Evolutionary conservation across 2,113 vertebrate species (phyloP).

Genomic region (Perccottus glenii): DNA sequence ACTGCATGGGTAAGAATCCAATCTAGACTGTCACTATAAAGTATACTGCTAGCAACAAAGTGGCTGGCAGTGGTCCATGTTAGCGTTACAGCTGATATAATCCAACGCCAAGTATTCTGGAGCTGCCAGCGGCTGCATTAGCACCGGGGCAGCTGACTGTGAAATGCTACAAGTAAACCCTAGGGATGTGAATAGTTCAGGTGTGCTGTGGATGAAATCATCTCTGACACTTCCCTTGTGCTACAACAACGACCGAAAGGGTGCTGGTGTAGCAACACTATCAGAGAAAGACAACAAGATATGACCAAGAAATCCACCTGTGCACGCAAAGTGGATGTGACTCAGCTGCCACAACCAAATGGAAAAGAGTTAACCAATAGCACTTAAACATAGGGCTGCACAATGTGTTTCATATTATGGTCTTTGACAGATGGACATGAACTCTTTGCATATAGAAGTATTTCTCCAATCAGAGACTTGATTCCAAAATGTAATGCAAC

Average conservation of each 20-base stretch:
- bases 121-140: conserved; percentile 66
- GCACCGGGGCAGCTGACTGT: conserved; percentile 47
- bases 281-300: conserved; percentile 15
- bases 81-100: conserved; percentile 66
- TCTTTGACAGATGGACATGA: not conserved
- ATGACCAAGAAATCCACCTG: conserved; percentile 2
- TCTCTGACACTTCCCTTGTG: conserved; percentile 29
- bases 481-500: no score
- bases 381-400: not conserved
- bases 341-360: not conserved
- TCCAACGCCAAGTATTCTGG: conserved; percentile 45
- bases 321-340: conserved; percentile 8
- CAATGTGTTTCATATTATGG: not conserved
- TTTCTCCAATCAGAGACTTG: no score
- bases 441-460: no score
- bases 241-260: conserved; percentile 29
- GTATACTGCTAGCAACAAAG: conserved; percentile 57
- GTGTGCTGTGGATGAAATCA: conserved; percentile 57
- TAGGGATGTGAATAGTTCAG: conserved; percentile 53
- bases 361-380: not conserved
- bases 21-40: conserved; percentile 72
- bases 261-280: conserved; percentile 23
- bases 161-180: conserved; percentile 58
- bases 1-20: conserved; percentile 68
- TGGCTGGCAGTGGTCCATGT: conserved; percentile 64